Base-by-base conservation (phyloP, 2,888 invertebrate species). In the Brenthis hecate region DNA sequence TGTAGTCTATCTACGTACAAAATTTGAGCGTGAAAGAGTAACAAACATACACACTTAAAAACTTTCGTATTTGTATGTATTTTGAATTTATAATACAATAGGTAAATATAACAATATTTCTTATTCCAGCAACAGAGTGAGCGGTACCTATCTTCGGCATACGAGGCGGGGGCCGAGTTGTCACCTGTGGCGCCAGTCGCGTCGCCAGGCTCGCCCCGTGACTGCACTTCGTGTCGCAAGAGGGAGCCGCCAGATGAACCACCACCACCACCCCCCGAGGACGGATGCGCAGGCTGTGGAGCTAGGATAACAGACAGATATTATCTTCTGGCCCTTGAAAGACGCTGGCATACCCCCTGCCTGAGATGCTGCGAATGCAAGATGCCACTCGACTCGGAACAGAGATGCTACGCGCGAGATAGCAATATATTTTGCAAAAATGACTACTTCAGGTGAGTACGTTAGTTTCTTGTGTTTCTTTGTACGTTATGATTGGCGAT, bases 361-460 rank as follows among this genome's bases (percentile, higher is more conserved):
- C 94, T 99, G 50, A 95, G 97, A 84, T 99, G 98, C 90, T 96
- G 96, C 84, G 97, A 98, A 86, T 99, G 99, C 90, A 95, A 97
- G 81, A 95, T 96, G 90, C 96, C 97, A 5, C 94, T 99, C 77
- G 98, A 98, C 87, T 96, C 97, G 1, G 98, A 98, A 86, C 95
- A 96, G 84, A 96, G 98, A 77, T 99, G 98, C 91, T 99, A 98
- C 88, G 96, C 97, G 75, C 94, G 97, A 77, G 98, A 98, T 86
- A 98, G 97, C 80, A 96, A 96, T 85, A 98, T 98, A 81, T 98
- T 97, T 92, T 99, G 99, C 95, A 98, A 98, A 93, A 97, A 97
- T 85, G 98, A 99, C 92, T 99, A 99, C 92, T 97, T 97, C 94
- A 96, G 98, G 99, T 99, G 85, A 95, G 96, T 93, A 23, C 16